phyloP scores from a whole-genome alignment of 2,797 vertebrate genomes.

The Sebastes reedi region DNA sequence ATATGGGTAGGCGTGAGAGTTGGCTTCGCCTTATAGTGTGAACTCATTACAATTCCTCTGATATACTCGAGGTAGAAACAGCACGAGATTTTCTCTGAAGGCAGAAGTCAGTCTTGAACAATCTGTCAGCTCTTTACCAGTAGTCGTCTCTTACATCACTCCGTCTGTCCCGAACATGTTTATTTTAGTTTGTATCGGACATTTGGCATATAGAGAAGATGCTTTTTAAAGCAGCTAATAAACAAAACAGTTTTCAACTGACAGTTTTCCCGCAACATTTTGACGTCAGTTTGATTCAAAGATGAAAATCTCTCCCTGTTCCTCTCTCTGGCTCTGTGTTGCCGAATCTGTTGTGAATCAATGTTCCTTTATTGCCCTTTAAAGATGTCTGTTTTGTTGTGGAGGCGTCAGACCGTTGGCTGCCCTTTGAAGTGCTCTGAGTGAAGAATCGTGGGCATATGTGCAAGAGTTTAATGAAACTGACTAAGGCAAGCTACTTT shows the following conservation, averaged over 20 bases:
- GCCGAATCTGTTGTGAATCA: slow-evolving; percentile 61
- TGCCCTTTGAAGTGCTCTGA: slow-evolving; percentile 59
- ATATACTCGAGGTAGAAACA: slow-evolving; percentile 9
- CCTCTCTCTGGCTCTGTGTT: neutral
- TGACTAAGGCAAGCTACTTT: slow-evolving; percentile 37
- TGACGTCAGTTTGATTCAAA: slow-evolving; percentile 19
- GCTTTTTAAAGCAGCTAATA: neutral
- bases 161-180: neutral
- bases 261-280: neutral
- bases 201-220: neutral
- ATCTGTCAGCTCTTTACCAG: slow-evolving; percentile 19
- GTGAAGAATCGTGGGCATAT: slow-evolving; percentile 51
- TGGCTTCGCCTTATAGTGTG: slow-evolving; percentile 29
- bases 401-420: slow-evolving; percentile 35
- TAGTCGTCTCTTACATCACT: neutral
- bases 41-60: slow-evolving; percentile 40
- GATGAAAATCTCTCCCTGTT: slow-evolving; percentile 2
- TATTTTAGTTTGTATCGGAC: neutral
- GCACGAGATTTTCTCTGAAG: slow-evolving; percentile 29
- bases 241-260: neutral
- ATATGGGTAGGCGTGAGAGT: slow-evolving; percentile 17
- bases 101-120: slow-evolving; percentile 28
- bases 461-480: slow-evolving; percentile 58
- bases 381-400: slow-evolving; percentile 60
- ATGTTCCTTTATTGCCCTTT: slow-evolving; percentile 57